Conservation (phyloP, 2,888 invertebrate species). For the Syrista parreyssii region DNA sequence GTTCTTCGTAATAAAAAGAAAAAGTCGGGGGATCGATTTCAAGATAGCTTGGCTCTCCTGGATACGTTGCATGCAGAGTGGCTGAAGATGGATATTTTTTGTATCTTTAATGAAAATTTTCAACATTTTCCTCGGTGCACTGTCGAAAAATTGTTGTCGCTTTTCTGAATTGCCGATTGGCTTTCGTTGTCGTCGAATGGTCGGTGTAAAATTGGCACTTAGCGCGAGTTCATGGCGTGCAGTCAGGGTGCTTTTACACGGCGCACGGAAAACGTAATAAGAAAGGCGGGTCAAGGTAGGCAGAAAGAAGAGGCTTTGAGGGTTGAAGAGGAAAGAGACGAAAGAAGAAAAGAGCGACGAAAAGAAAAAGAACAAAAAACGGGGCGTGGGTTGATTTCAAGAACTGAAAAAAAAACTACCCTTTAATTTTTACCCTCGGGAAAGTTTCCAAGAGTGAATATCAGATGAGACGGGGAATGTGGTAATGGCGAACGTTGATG, state of each 20-base stretch:
- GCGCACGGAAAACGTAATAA: too few relatives aligned
- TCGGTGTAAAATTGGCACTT: too few relatives aligned
- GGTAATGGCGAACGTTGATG: not conserved
- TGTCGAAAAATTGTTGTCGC: too few relatives aligned
- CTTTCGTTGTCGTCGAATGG: too few relatives aligned
- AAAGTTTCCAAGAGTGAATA: not conserved
- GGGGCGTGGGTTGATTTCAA: not conserved
- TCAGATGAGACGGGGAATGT: not conserved
- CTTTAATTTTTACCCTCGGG: constrained; percentile 2
- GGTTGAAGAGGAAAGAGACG: not conserved
- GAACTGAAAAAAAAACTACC: not conserved
- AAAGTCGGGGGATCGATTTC: not conserved
- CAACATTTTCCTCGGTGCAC: too few relatives aligned
- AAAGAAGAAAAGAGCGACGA: not conserved
- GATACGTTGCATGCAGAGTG: too few relatives aligned
- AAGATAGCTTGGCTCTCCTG: not conserved
- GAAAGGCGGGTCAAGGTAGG: not conserved
- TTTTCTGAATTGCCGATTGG: too few relatives aligned
- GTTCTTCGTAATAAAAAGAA: not conserved
- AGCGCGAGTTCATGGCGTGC: too few relatives aligned
- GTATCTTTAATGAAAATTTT: too few relatives aligned
- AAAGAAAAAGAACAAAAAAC: not conserved
- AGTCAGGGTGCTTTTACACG: too few relatives aligned
- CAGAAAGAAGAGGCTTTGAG: not conserved
- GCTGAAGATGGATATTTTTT: too few relatives aligned